A percentile compares a stretch with the other conserved stretches of the same genome.
Evolutionary conservation across 2,888 invertebrate genomes (phyloP).

Genomic region (Agrochola lota): DNA sequence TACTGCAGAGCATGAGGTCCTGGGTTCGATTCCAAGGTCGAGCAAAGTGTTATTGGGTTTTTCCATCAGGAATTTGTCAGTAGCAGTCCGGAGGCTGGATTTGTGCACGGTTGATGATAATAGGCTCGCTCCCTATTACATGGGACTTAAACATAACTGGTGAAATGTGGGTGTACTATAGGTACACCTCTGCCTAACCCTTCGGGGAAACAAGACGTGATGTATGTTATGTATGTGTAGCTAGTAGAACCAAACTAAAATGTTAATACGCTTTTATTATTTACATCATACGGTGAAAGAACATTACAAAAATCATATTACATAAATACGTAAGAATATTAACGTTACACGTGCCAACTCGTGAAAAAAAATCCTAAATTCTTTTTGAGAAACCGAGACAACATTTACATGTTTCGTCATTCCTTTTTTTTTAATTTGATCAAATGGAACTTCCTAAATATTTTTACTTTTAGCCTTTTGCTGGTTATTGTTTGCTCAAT

Average conservation of each 20-base stretch:
- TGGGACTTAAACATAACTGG: background rate
- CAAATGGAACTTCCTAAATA: slow-evolving; percentile 23
- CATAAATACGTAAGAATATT: background rate
- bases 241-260: background rate
- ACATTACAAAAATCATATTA: background rate
- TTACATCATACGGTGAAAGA: background rate
- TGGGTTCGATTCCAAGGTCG: background rate
- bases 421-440: slow-evolving; percentile 6
- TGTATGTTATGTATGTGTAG: background rate
- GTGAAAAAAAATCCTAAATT: slow-evolving; percentile 21
- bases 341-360: background rate
- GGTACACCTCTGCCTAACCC: background rate
- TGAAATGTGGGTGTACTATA: background rate
- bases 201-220: background rate
- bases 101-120: background rate
- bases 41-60: background rate
- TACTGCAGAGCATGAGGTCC: background rate
- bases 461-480: background rate
- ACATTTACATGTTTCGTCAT: slow-evolving; percentile 33
- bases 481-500: background rate
- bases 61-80: no score
- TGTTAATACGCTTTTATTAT: background rate
- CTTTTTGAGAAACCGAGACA: slow-evolving; percentile 43
- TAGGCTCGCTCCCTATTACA: background rate
- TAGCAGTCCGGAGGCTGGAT: background rate